Percentiles rank a stretch among this genome's conserved stretches.
phyloP scores from a whole-genome alignment of 2,797 vertebrate species.

The Gallinago stenura region DNA sequence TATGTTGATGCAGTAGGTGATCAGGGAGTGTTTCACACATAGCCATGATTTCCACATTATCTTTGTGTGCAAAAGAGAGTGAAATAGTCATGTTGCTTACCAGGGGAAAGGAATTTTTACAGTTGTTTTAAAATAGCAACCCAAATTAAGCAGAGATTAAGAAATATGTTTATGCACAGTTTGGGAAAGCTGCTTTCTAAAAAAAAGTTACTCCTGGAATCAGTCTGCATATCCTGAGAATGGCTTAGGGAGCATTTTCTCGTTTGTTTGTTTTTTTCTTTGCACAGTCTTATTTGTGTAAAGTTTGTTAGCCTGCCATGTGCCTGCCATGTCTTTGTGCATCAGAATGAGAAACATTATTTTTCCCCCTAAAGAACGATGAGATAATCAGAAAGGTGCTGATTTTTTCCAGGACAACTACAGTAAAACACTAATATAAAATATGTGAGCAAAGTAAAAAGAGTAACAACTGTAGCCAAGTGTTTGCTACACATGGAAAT shows the following conservation, averaged over 20 bases:
- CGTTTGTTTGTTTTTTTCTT: background rate
- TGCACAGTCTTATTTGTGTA: background rate
- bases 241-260: background rate
- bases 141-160: background rate
- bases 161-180: background rate
- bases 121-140: background rate
- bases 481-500: background rate
- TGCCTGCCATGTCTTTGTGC: background rate
- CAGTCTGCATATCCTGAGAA: background rate
- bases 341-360: background rate
- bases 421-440: background rate
- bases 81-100: background rate
- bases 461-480: background rate
- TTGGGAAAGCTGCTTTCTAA: background rate
- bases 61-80: background rate
- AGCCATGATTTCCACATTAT: background rate
- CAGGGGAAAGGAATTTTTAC: background rate
- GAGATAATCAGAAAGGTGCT: background rate
- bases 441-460: background rate
- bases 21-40: background rate
- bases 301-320: background rate
- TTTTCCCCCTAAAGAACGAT: background rate
- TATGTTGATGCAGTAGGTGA: background rate
- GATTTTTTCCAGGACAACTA: background rate
- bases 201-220: background rate